Conservation (phyloP, 2,888 invertebrate genomes). For the Melitaea athalia region DNA sequence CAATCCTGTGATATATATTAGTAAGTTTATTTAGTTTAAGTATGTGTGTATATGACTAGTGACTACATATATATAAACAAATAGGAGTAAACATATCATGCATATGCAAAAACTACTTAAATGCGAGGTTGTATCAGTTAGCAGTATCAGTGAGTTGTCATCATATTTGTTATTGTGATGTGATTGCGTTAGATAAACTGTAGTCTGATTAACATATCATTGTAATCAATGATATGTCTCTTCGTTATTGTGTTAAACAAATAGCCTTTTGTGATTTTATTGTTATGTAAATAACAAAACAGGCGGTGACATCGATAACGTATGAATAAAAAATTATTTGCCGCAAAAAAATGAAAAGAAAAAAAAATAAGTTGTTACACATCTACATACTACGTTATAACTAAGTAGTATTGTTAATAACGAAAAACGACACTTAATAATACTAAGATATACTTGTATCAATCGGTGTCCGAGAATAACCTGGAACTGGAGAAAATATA, state of each 20-base stretch:
- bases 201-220: slow-evolving; percentile 2
- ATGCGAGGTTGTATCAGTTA: slow-evolving; percentile 6
- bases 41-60: background rate
- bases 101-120: slow-evolving; percentile 7
- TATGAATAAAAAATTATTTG: background rate
- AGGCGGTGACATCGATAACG: background rate
- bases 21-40: slow-evolving; percentile 52
- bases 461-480: slow-evolving; percentile 71
- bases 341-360: background rate
- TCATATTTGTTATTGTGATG: slow-evolving; percentile 3
- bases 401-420: slow-evolving; percentile 24
- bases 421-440: slow-evolving; percentile 39
- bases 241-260: slow-evolving; percentile 19
- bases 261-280: background rate
- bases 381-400: slow-evolving; percentile 8
- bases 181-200: slow-evolving; percentile 26
- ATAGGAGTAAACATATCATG: slow-evolving; percentile 22
- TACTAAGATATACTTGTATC: slow-evolving; percentile 74
- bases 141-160: slow-evolving; percentile 13
- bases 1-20: slow-evolving; percentile 70
- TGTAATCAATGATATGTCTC: background rate
- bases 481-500: slow-evolving; percentile 60
- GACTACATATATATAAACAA: background rate
- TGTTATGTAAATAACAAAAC: background rate
- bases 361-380: background rate